phyloP scores from a whole-genome alignment of 2,888 invertebrate genomes.

The Pyrrhia umbra region DNA sequence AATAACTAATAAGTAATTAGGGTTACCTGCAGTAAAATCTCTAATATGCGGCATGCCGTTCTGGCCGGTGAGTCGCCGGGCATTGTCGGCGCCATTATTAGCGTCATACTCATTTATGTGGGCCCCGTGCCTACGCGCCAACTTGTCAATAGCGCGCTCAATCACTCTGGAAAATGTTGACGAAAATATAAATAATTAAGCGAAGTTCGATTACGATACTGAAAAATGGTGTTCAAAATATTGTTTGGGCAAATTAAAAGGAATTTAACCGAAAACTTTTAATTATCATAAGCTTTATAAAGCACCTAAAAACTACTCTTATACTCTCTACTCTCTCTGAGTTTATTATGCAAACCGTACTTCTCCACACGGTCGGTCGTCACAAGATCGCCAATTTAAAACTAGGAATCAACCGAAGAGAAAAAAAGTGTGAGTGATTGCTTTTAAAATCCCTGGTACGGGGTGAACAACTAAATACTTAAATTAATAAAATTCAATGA shows the following conservation, averaged over 20 bases:
- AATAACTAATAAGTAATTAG: no score
- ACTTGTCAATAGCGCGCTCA: slow-evolving; percentile 97
- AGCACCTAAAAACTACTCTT: no score
- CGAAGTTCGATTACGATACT: no score
- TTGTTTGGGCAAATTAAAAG: background rate
- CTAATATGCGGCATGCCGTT: slow-evolving; percentile 98
- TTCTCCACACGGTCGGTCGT: no score
- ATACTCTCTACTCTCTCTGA: no score
- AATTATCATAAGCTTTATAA: no score
- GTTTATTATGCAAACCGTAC: background rate
- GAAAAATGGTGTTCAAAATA: background rate
- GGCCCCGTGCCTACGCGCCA: slow-evolving; percentile 96
- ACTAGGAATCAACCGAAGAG: background rate
- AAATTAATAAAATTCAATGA: background rate
- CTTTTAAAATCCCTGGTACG: no score
- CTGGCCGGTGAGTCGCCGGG: slow-evolving; percentile 96
- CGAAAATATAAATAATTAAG: no score
- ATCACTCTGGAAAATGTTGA: slow-evolving; percentile 92
- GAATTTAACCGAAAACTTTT: background rate
- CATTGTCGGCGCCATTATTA: slow-evolving; percentile 98
- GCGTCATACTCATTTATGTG: slow-evolving; percentile 99
- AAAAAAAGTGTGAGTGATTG: no score
- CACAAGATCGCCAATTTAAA: background rate
- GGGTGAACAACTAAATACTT: background rate
- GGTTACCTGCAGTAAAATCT: slow-evolving; percentile 95